Percentiles rank a stretch among this genome's conserved stretches.
Evolutionary conservation across 2,888 invertebrate species (phyloP).

Genomic region (Drosophila monieri): DNA sequence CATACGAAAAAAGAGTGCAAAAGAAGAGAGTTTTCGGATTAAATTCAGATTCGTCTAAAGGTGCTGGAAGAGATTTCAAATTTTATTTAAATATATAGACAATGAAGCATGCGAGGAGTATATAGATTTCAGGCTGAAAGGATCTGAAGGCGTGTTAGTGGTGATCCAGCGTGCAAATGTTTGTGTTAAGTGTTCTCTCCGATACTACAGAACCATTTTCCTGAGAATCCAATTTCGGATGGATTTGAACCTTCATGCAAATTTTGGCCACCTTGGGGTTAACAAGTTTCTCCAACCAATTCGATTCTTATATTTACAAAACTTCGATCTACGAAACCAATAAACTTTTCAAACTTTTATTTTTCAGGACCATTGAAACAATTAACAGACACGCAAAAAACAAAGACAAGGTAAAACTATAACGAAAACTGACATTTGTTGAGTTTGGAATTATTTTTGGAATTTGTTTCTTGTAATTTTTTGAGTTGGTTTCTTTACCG

Average conservation of each 20-base stretch:
- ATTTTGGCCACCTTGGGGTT: slow-evolving; percentile 16
- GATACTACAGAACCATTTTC: slow-evolving; percentile 20
- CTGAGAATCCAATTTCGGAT: slow-evolving; percentile 21
- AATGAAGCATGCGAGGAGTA: slow-evolving; percentile 28
- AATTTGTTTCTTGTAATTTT: slow-evolving; percentile 21
- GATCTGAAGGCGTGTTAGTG: slow-evolving; percentile 7
- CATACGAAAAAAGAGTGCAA: slow-evolving; percentile 52
- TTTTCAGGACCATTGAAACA: slow-evolving; percentile 22
- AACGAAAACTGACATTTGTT: slow-evolving; percentile 31
- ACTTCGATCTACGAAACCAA: slow-evolving; percentile 26
- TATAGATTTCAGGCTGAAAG: slow-evolving; percentile 10
- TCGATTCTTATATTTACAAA: slow-evolving; percentile 22
- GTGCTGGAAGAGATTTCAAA: slow-evolving; percentile 35
- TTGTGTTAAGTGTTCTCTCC: slow-evolving; percentile 1
- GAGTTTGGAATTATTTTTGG: slow-evolving; percentile 6
- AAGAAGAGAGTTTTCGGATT: slow-evolving; percentile 41
- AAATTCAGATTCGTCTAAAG: slow-evolving; percentile 27
- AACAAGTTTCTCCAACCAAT: slow-evolving; percentile 7
- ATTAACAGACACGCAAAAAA: slow-evolving; percentile 40
- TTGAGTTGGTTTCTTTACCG: slow-evolving; percentile 61
- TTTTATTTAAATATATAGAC: slow-evolving; percentile 32
- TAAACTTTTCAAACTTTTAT: slow-evolving; percentile 14
- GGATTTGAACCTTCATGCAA: slow-evolving; percentile 33
- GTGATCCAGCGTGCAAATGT: slow-evolving; percentile 36
- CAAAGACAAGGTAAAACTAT: slow-evolving; percentile 24